phyloP scores from a whole-genome alignment of 2,113 vertebrate genomes.

The Pardalotus punctatus region DNA sequence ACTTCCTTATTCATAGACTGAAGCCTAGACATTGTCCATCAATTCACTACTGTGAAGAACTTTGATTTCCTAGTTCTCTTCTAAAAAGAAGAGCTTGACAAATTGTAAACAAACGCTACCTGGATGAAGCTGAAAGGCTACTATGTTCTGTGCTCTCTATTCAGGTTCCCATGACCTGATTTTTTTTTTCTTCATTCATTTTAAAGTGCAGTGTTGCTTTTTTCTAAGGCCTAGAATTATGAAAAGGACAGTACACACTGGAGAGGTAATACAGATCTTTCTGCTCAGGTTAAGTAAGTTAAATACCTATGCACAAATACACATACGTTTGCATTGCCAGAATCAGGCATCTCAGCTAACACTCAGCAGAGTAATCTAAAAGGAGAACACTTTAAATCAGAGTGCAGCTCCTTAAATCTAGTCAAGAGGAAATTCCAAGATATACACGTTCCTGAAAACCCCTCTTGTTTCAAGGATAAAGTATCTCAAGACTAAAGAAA shows the following conservation, averaged over 20 bases:
- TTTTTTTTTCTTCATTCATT: background rate
- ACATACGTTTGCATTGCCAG: background rate
- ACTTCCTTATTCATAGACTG: background rate
- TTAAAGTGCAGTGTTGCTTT: background rate
- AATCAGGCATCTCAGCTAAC: background rate
- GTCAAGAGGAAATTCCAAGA: background rate
- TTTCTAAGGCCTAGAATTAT: background rate
- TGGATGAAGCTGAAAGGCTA: background rate
- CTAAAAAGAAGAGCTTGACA: background rate
- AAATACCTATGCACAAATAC: background rate
- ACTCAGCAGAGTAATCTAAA: background rate
- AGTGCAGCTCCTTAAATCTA: background rate
- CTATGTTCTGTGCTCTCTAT: background rate
- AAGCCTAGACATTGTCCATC: background rate
- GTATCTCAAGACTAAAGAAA: background rate
- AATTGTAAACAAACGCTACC: background rate
- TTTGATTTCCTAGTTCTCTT: background rate
- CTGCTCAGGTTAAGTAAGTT: background rate
- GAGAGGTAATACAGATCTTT: background rate
- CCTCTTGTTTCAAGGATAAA: background rate
- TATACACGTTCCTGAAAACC: background rate
- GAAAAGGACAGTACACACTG: background rate
- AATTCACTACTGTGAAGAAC: background rate
- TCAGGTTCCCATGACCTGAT: background rate
- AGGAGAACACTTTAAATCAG: background rate